Conservation (phyloP, 2,113 vertebrate species). For the Campylorhamphus procurvoides region DNA sequence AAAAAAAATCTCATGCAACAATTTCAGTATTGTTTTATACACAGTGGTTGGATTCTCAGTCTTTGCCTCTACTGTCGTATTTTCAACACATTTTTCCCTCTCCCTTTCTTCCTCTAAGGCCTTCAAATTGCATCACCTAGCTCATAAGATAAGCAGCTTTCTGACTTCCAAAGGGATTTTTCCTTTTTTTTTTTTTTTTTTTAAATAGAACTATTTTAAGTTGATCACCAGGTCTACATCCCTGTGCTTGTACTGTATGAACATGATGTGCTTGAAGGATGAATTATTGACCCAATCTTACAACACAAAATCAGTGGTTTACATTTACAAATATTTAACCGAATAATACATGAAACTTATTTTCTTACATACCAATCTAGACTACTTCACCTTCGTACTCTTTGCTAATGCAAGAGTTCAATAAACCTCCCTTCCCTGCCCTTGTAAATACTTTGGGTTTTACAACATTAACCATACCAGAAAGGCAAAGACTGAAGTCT, state of each 20-base stretch:
- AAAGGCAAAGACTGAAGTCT: background rate
- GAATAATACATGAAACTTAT: background rate
- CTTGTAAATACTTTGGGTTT: background rate
- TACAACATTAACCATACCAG: background rate
- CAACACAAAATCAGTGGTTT: background rate
- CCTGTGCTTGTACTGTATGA: background rate
- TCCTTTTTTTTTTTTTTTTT: background rate
- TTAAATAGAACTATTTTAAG: background rate
- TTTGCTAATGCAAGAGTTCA: background rate
- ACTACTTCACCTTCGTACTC: background rate
- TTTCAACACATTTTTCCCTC: background rate
- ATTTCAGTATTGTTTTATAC: background rate
- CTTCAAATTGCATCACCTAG: background rate
- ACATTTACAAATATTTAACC: background rate
- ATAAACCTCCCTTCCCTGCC: background rate
- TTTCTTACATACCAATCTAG: background rate
- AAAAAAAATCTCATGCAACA: background rate
- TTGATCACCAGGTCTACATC: background rate
- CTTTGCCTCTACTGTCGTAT: rapidly evolving
- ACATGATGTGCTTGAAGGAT: rapidly evolving
- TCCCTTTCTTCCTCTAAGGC: background rate
- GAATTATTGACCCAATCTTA: background rate
- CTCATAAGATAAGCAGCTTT: background rate
- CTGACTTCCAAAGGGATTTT: background rate
- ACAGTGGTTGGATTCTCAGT: background rate